Base-by-base conservation (phyloP, 2,113 vertebrate species). In the Nothobranchius kuhntae region DNA sequence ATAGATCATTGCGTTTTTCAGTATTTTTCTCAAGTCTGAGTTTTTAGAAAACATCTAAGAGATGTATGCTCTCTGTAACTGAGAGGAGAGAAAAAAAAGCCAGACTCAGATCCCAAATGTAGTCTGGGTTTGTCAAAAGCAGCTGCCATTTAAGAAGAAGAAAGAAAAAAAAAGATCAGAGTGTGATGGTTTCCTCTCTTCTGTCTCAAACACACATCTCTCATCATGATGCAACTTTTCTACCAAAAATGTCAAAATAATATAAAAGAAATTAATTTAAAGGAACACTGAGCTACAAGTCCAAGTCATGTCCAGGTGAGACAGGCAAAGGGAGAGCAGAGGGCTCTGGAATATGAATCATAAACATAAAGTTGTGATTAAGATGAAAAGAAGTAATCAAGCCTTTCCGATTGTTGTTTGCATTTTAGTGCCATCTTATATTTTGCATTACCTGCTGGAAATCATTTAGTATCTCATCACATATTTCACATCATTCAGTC, bases 11-110 rank as follows among this genome's bases (percentile, higher is more conserved):
- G 40, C 57, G 80, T 85, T 86, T 76, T 63, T 50, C 54, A 61
- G 54, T 68, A 26, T 51, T 9, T 3, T 48, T 62, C 65, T 58
- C 2, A 3, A 68, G 56, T 54, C 51, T 21, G 44, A 70, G 40
- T 61, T 76, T 45, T 75, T 38, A 59, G 44, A 81, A 76, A 26
- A 63, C 65, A 52, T 73, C 54, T 48, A 54, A 72, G 80, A 72
- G 72, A 71, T 53, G 52, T 51, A 80, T 78, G 73, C 68, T 73
- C 57, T 74, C 65, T 78, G 40, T 81, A 82, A 90, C 83, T 51
- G 17, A 17, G 48, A 21, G 71, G 82, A 72, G 63, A 68, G 82
- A 72, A 61, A 68, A 84, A 72, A 65, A 66, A 73, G 62, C 46
- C 53, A 68, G 55, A 70, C 67, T 64, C 70, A 61, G 36, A 54